Conservation (phyloP, 2,113 vertebrate species). For the Manacus vitellinus region DNA sequence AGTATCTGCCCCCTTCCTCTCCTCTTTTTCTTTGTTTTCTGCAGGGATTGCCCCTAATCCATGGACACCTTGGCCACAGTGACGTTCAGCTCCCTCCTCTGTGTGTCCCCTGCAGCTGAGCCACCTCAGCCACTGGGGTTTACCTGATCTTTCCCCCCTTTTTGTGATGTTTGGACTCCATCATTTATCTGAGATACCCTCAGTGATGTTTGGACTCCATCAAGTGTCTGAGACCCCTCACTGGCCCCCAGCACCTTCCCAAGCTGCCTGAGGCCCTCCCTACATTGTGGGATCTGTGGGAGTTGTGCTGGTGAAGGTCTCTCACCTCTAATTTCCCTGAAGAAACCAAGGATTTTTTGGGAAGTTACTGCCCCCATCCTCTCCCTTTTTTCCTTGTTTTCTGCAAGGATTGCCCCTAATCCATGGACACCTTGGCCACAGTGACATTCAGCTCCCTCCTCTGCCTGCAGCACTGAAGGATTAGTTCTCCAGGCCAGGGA, state of each 20-base stretch:
- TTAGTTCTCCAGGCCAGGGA: not conserved
- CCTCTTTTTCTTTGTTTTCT: not conserved
- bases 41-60: not conserved
- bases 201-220: no score
- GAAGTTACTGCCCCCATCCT: not conserved
- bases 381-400: not conserved
- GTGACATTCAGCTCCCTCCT: not conserved
- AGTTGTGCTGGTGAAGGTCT: not conserved
- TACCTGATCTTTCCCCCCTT: no score
- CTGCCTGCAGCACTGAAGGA: not conserved
- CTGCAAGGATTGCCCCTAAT: not conserved
- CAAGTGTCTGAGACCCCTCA: accelerated
- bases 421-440: accelerated
- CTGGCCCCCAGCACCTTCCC: not conserved
- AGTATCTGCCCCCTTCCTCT: not conserved
- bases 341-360: not conserved
- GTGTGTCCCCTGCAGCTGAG: not conserved
- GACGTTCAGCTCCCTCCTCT: not conserved
- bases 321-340: not conserved
- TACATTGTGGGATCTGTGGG: accelerated
- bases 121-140: no score
- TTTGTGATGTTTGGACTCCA: not conserved
- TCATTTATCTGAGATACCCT: no score
- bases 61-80: accelerated
- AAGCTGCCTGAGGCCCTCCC: not conserved